Evolutionary conservation across 2,113 vertebrate genomes (phyloP).

Genomic region (Oreochromis tanganicae): DNA sequence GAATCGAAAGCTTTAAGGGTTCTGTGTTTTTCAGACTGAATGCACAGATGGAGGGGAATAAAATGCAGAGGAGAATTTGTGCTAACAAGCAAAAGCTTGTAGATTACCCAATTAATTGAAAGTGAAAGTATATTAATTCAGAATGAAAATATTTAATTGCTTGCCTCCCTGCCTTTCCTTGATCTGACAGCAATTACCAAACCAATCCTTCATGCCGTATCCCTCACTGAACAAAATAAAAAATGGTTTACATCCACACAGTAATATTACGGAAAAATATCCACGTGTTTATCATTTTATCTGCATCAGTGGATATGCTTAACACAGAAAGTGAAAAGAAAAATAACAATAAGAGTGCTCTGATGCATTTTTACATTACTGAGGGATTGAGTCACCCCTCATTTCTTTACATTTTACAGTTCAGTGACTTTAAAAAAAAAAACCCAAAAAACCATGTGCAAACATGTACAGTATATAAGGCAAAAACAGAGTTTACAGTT

Average conservation of each 20-base stretch:
- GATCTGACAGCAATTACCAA: neutral
- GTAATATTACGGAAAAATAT: neutral
- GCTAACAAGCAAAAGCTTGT: neutral
- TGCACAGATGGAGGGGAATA: neutral
- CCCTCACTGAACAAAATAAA: neutral
- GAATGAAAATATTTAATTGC: neutral
- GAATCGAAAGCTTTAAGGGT: neutral
- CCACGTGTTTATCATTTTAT: neutral
- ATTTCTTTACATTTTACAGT: neutral
- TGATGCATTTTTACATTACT: neutral
- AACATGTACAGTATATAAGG: neutral
- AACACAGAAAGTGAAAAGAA: neutral
- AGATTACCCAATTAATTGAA: neutral
- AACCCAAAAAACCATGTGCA: neutral
- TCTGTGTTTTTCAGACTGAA: neutral
- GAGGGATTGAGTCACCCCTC: neutral
- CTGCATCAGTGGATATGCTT: neutral
- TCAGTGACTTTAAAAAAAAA: neutral
- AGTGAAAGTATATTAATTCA: neutral
- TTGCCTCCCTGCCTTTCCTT: neutral
- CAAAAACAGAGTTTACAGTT: neutral
- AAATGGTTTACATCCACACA: neutral
- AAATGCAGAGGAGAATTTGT: neutral
- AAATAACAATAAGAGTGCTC: neutral
- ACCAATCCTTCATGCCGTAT: neutral